Evolutionary conservation across 92 coral and sea anemone genomes (phyloP).

Genomic region (Metridium senile): DNA sequence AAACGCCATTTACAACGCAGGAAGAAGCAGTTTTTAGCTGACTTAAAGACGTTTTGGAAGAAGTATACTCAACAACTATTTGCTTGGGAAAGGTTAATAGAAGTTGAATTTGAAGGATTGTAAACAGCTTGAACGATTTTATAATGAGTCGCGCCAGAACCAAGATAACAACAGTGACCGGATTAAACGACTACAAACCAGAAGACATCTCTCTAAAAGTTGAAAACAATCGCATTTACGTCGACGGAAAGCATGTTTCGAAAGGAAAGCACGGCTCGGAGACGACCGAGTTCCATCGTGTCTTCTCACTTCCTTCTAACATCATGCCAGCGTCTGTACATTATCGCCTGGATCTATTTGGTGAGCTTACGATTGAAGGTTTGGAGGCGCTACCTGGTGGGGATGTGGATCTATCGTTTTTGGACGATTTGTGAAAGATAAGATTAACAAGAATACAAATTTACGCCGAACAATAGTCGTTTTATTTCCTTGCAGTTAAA

Average conservation of each 20-base stretch:
- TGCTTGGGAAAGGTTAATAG: too few relatives aligned
- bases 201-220: slow-evolving; percentile 80
- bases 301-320: slow-evolving; percentile 77
- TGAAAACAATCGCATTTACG: slow-evolving; percentile 67
- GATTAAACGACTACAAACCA: slow-evolving; percentile 67
- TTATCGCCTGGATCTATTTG: slow-evolving; percentile 70
- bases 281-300: slow-evolving; percentile 77
- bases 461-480: neutral
- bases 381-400: slow-evolving; percentile 27
- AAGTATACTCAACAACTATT: too few relatives aligned
- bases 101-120: too few relatives aligned
- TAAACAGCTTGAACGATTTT: too few relatives aligned
- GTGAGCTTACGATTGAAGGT: slow-evolving; percentile 77
- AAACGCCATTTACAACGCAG: too few relatives aligned
- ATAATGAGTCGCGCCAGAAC: too few relatives aligned
- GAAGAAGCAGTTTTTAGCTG: too few relatives aligned
- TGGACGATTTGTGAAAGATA: slow-evolving; percentile 33
- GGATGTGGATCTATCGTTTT: slow-evolving; percentile 34
- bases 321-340: slow-evolving; percentile 64
- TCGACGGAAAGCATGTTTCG: slow-evolving; percentile 75
- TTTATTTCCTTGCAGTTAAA: neutral
- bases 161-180: slow-evolving; percentile 70
- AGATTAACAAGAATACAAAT: neutral
- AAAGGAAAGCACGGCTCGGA: slow-evolving; percentile 79
- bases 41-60: too few relatives aligned